phyloP scores from a whole-genome alignment of 2,113 vertebrate genomes.

The Epinephelus fuscoguttatus region DNA sequence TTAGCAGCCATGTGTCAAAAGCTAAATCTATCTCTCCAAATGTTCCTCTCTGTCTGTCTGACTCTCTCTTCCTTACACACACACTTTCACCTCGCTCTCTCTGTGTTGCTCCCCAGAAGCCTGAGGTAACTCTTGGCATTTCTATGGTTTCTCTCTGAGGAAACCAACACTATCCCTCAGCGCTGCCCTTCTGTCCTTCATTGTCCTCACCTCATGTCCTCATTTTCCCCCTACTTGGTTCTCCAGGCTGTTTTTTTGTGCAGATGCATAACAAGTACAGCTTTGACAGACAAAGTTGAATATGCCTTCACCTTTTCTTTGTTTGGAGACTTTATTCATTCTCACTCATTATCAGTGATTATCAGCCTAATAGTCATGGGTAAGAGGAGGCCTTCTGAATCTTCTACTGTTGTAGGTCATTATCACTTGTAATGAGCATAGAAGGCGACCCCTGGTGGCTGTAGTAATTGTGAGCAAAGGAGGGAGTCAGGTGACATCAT shows the following conservation, averaged over 20 bases:
- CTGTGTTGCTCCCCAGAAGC: slow-evolving; percentile 38
- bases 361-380: too few relatives aligned
- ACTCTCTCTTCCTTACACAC: slow-evolving; percentile 2
- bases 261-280: neutral
- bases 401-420: too few relatives aligned
- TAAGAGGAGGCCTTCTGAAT: too few relatives aligned
- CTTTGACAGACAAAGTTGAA: neutral
- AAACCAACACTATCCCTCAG: slow-evolving; percentile 32
- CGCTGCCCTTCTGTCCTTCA: slow-evolving; percentile 55
- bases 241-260: slow-evolving; percentile 17
- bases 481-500: too few relatives aligned
- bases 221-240: neutral
- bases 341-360: too few relatives aligned
- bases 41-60: neutral
- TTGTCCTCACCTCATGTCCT: slow-evolving; percentile 53
- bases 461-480: too few relatives aligned
- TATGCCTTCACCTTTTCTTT: neutral
- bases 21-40: slow-evolving; percentile 17
- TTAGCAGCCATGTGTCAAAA: slow-evolving; percentile 22
- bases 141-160: slow-evolving; percentile 54
- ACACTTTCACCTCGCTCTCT: neutral
- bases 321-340: neutral
- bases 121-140: slow-evolving; percentile 67
- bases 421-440: too few relatives aligned
- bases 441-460: too few relatives aligned